phyloP scores from a whole-genome alignment of 2,113 vertebrate genomes.

The Thamnophis sirtalis region DNA sequence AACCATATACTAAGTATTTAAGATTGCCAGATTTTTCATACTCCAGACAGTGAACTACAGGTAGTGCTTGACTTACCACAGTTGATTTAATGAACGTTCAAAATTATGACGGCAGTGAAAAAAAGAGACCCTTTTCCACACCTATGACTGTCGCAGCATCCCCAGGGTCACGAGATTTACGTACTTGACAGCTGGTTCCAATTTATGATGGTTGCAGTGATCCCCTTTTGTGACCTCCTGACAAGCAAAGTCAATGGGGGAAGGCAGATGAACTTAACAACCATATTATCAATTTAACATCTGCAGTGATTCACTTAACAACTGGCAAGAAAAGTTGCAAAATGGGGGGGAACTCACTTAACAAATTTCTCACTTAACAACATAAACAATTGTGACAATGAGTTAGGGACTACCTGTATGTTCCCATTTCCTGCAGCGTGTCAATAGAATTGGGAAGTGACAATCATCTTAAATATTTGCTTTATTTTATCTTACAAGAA shows the following conservation, averaged over 20 bases:
- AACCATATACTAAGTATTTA: not conserved
- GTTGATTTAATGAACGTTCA: no score
- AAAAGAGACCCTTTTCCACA: no score
- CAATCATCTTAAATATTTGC: constrained; percentile 42
- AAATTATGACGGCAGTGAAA: no score
- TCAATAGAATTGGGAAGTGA: constrained; percentile 4
- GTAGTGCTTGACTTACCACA: no score
- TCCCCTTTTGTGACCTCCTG: not conserved
- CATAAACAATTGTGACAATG: not conserved
- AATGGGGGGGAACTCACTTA: not conserved
- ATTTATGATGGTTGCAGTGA: not conserved
- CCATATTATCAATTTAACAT: not conserved
- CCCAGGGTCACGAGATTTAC: no score
- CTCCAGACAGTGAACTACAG: not conserved
- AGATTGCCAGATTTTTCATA: constrained; percentile 30
- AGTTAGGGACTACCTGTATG: not conserved
- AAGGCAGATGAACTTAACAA: not conserved
- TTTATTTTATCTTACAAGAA: constrained; percentile 40
- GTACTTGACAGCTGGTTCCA: no score
- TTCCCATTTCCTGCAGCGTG: constrained; percentile 25
- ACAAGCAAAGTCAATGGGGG: not conserved
- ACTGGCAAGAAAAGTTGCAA: not conserved
- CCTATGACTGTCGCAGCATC: no score
- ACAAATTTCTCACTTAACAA: not conserved
- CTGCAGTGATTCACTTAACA: not conserved